Conservation (phyloP, 2,113 vertebrate species). For the Sakesphorus luctuosus region DNA sequence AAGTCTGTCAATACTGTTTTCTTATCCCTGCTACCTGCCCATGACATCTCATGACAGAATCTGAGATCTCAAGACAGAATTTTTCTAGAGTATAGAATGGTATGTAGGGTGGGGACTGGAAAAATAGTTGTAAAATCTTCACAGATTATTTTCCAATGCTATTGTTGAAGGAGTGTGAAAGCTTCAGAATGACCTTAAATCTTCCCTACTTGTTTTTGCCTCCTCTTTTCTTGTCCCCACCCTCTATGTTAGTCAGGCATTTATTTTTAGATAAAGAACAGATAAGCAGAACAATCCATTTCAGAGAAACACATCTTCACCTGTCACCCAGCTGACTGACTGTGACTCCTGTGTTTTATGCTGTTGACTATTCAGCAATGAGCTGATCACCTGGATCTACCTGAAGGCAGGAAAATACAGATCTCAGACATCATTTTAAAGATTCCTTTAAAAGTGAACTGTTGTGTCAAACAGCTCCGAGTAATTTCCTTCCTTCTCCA, state of each 20-base stretch:
- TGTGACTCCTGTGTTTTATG: neutral
- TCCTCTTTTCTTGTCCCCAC: neutral
- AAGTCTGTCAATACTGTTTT: neutral
- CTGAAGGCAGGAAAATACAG: neutral
- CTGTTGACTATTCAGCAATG: neutral
- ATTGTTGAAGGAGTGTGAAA: neutral
- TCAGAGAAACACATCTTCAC: slow-evolving; percentile 36
- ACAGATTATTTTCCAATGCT: neutral
- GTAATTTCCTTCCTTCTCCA: neutral
- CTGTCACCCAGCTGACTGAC: slow-evolving; percentile 58
- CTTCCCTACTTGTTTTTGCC: neutral
- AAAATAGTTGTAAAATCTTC: neutral
- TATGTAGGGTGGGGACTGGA: neutral
- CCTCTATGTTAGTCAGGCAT: neutral
- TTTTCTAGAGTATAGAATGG: neutral
- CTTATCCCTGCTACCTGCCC: neutral
- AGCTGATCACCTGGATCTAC: slow-evolving; percentile 30
- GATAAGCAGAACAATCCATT: slow-evolving; percentile 47
- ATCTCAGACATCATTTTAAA: neutral
- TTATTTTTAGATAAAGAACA: slow-evolving; percentile 69
- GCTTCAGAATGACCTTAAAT: slow-evolving; percentile 10
- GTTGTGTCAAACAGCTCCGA: neutral
- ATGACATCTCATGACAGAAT: neutral
- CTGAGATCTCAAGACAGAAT: neutral
- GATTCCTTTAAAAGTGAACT: neutral